These are phyloP conservation scores for Ardeotis arabs DNA, from an alignment of 2,113 vertebrate species.

Conservation along the genomic window DNA sequence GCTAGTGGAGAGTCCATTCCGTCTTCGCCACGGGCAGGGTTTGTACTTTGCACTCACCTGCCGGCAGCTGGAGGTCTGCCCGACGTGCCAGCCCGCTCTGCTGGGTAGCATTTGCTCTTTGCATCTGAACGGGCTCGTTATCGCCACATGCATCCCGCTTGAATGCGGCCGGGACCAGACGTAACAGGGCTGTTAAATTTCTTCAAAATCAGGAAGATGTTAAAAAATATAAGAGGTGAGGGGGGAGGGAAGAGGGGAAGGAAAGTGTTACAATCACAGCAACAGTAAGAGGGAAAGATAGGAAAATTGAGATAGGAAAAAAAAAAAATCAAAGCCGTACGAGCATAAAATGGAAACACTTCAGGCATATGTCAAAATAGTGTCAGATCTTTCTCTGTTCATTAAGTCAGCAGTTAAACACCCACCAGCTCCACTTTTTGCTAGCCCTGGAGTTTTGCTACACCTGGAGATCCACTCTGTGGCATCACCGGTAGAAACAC, in stretches of 20 bases:
- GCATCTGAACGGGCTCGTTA: background rate
- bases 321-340: background rate
- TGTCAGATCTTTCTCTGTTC: slow-evolving; percentile 42
- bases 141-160: fast-evolving
- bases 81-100: background rate
- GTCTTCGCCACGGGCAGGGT: background rate
- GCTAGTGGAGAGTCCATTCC: background rate
- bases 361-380: slow-evolving; percentile 51
- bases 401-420: slow-evolving; percentile 56
- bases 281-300: background rate
- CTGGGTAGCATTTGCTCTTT: fast-evolving
- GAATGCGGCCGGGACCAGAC: fast-evolving
- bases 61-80: background rate
- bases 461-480: background rate
- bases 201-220: background rate
- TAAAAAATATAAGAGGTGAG: background rate
- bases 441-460: background rate
- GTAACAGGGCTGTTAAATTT: background rate
- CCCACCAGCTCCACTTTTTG: background rate
- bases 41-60: background rate
- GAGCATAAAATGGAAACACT: background rate
- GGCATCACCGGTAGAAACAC: background rate
- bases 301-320: background rate
- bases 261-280: fast-evolving
- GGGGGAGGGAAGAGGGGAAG: background rate